Conservation (phyloP, 1,140 invertebrate genomes). For the Drosophila arawakana region DNA sequence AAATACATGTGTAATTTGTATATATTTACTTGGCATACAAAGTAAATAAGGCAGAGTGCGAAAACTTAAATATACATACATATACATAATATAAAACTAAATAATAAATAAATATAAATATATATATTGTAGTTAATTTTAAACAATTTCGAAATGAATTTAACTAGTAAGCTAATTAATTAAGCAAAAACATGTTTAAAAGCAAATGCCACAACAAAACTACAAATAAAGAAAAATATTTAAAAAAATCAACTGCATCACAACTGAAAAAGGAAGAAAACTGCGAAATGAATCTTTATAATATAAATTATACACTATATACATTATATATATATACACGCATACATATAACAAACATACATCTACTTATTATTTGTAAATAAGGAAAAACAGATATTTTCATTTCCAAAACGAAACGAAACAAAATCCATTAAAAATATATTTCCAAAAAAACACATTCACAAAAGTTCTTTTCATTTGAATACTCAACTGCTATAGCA, state of each 20-base stretch:
- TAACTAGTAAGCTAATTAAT: constrained; percentile 63
- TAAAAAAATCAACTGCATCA: constrained; percentile 30
- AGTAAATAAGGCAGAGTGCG: constrained; percentile 71
- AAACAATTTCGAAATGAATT: constrained; percentile 78
- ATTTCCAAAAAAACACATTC: constrained; percentile 61
- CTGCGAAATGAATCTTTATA: constrained; percentile 61
- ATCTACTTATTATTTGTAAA: constrained; percentile 81
- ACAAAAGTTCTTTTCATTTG: constrained; percentile 49
- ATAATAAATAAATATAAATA: constrained; percentile 44
- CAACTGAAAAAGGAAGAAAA: constrained; percentile 29
- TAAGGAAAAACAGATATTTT: constrained; percentile 74
- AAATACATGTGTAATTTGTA: constrained; percentile 82
- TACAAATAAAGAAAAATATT: constrained; percentile 36
- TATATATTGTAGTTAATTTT: constrained; percentile 80
- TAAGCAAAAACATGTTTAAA: constrained; percentile 52
- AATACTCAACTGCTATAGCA: constrained; percentile 10
- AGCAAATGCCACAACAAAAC: constrained; percentile 64
- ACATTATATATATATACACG: constrained; percentile 50
- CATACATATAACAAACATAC: constrained; percentile 54
- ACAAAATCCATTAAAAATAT: constrained; percentile 72
- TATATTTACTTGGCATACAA: constrained; percentile 81
- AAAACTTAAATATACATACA: constrained; percentile 57
- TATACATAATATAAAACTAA: constrained; percentile 11
- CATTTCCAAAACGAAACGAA: constrained; percentile 62
- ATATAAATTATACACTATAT: constrained; percentile 68